Evolutionary conservation across 2,797 vertebrate species (phyloP), one percentile per base, ranked within the genome.

Genomic region (Pogonophryne albipinna): DNA sequence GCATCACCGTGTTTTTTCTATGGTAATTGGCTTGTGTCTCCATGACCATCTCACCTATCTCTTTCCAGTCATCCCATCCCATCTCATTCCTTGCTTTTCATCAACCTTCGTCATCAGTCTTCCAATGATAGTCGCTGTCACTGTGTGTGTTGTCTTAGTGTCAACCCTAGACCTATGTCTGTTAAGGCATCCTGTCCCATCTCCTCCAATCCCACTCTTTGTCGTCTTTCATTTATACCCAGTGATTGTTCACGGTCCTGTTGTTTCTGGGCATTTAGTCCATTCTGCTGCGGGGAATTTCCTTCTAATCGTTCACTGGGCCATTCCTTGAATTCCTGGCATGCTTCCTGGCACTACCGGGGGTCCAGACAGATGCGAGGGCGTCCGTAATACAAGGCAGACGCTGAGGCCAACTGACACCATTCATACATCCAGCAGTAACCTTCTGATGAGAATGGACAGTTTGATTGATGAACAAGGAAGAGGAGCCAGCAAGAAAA

Each of bases 291-390:
- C 11, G 59, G 83, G 90, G 85, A 89, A 87, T 87, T 92, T 92
- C 86, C 85, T 90, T 84, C 90, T 91, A 92, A 94, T 92, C 94
- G 50, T 68, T 93, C 86, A 90, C 83, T 87, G 83, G 61, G 79
- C 75, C 91, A 95, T 96, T 95, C 93, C 83, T 82, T 50, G 64
- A 88, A 95, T 96, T 94, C 95, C 87, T 87, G 62, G 83, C 90
- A 89, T 94, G 87, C 73, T 91, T 92, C 83, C 83, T 71, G 82
- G 80, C 86, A 83, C 79, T 90, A 73, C 89, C 45, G 61, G 82
- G 86, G 91, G 89, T 91, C 89, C 75, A 20, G 85, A 79, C 86
- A 88, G 79, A 87, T 84, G 85, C 79, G 78, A 86, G 78, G 87
- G 90, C 76, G 90, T 86, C 84, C 83, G 85, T 90, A 93, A 92